phyloP scores from a whole-genome alignment of 2,888 invertebrate species.

The Drosophila emarginata region DNA sequence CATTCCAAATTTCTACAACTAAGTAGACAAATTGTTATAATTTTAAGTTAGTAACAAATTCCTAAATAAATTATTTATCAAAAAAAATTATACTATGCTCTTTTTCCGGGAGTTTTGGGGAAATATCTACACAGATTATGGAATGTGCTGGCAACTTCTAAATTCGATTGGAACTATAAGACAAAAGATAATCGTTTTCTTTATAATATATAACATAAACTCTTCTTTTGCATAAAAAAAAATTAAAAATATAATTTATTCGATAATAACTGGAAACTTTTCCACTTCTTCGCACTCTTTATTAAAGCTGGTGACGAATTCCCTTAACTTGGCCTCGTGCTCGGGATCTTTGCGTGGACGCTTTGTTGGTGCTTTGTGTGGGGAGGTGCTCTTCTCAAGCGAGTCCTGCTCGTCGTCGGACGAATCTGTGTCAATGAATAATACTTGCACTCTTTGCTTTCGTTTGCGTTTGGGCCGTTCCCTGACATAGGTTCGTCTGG shows the following conservation, averaged over 20 bases:
- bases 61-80: not conserved
- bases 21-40: not conserved
- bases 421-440: constrained; percentile 71
- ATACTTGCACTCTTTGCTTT: constrained; percentile 62
- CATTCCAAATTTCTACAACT: not conserved
- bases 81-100: too few species aligned
- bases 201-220: not conserved
- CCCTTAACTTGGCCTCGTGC: constrained; percentile 57
- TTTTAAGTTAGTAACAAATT: constrained; percentile 20
- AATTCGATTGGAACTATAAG: too few species aligned
- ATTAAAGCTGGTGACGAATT: constrained; percentile 78
- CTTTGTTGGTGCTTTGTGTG: constrained; percentile 53
- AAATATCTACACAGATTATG: too few species aligned
- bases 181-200: too few species aligned
- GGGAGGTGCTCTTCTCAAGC: constrained; percentile 44
- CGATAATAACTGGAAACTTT: constrained; percentile 75
- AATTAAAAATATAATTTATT: constrained; percentile 46
- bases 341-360: constrained; percentile 49
- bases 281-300: constrained; percentile 79
- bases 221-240: not conserved
- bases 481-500: constrained; percentile 75
- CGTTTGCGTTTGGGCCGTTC: constrained; percentile 68
- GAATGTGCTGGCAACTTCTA: too few species aligned
- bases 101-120: too few species aligned
- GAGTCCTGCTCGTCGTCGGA: constrained; percentile 62